These are phyloP conservation scores for Piaya cayana DNA, from an alignment of 2,113 vertebrate genomes.

Conservation along the genomic window DNA sequence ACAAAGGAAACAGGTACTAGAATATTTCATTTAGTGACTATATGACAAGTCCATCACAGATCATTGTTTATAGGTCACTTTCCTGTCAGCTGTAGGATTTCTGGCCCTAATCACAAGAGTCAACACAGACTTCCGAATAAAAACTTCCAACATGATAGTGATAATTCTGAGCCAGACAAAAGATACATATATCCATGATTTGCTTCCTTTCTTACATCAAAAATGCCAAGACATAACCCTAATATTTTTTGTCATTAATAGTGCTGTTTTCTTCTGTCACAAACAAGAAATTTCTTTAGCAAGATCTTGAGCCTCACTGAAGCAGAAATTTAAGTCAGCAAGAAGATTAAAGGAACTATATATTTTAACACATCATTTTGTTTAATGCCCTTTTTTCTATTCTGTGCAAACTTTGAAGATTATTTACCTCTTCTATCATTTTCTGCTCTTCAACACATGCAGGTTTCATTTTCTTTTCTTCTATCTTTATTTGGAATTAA, in stretches of 20 bases:
- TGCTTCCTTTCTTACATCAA: constrained; percentile 69
- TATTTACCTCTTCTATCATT: neutral
- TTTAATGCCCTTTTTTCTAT: neutral
- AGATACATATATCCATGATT: constrained; percentile 47
- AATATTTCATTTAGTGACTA: constrained; percentile 76
- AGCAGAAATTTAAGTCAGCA: constrained; percentile 49
- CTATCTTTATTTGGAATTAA: neutral
- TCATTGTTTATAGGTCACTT: constrained; percentile 80
- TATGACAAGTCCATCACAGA: constrained; percentile 72
- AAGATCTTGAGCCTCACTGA: neutral
- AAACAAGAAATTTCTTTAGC: constrained; percentile 26
- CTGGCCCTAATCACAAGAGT: constrained; percentile 77
- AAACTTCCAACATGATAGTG: constrained; percentile 76
- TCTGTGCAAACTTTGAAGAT: neutral
- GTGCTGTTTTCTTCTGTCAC: constrained; percentile 21
- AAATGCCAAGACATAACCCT: constrained; percentile 68
- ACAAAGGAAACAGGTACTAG: constrained; percentile 74
- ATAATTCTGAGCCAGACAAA: constrained; percentile 69
- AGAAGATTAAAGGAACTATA: constrained; percentile 41
- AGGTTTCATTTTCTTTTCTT: neutral
- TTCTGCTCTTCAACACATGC: neutral
- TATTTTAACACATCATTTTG: neutral
- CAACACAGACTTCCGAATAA: constrained; percentile 80
- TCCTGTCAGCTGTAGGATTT: constrained; percentile 78
- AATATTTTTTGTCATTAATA: constrained; percentile 59